Percentiles rank a stretch among this genome's conserved stretches.
phyloP scores from a whole-genome alignment of 2,888 invertebrate species.

The Catotricha subobsoleta region DNA sequence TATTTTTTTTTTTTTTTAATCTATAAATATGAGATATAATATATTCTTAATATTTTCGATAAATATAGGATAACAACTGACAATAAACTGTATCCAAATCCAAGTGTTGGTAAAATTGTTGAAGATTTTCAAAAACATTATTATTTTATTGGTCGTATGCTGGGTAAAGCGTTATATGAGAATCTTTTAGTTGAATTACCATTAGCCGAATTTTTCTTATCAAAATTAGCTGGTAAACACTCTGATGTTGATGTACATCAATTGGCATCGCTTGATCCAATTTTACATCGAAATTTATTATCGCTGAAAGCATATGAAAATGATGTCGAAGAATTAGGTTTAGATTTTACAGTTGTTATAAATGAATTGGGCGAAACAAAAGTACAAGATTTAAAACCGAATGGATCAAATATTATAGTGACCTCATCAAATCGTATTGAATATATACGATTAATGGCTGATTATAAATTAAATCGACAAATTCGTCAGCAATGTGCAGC shows the following conservation, averaged over 20 bases:
- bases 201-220: slow-evolving; percentile 88
- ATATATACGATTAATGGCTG: slow-evolving; percentile 90
- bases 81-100: slow-evolving; percentile 90
- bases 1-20: background rate
- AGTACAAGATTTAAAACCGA: slow-evolving; percentile 78
- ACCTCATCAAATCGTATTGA: slow-evolving; percentile 85
- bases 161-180: slow-evolving; percentile 92
- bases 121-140: slow-evolving; percentile 80
- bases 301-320: slow-evolving; percentile 69
- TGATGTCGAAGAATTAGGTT: slow-evolving; percentile 71
- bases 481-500: slow-evolving; percentile 70
- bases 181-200: slow-evolving; percentile 88
- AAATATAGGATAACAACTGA: slow-evolving; percentile 56
- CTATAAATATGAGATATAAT: background rate
- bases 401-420: slow-evolving; percentile 78
- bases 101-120: slow-evolving; percentile 70
- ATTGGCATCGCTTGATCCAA: slow-evolving; percentile 72
- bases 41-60: background rate
- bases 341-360: slow-evolving; percentile 84
- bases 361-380: slow-evolving; percentile 80
- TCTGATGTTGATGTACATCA: slow-evolving; percentile 74
- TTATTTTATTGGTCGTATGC: slow-evolving; percentile 81
- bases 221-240: slow-evolving; percentile 60
- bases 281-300: slow-evolving; percentile 76
- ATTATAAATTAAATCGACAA: slow-evolving; percentile 87